A percentile compares a stretch with the other conserved stretches of the same genome.
These are phyloP conservation scores for Metopolophium dirhodum DNA, from an alignment of 1,140 invertebrate genomes.

Conservation along the genomic window DNA sequence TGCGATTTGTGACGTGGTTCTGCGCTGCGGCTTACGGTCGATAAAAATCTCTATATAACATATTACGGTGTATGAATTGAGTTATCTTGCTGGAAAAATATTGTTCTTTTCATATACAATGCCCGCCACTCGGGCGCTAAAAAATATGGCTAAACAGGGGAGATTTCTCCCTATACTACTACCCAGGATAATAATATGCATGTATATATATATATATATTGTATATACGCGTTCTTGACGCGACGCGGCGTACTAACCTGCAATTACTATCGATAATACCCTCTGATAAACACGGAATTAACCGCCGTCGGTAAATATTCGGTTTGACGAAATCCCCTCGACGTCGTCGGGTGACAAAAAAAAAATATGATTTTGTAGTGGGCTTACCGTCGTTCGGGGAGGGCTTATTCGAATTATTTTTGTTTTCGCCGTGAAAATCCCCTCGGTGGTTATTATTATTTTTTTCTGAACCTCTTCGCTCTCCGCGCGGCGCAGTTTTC, in stretches of 20 bases:
- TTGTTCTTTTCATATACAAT: background rate
- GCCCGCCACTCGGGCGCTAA: background rate
- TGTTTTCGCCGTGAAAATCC: constrained; percentile 16
- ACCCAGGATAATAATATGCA: no score
- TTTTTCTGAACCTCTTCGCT: constrained; percentile 23
- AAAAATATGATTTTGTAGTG: constrained; percentile 10
- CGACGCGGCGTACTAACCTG: constrained; percentile 24
- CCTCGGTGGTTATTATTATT: constrained; percentile 27
- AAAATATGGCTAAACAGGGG: background rate
- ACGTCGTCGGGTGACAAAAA: background rate
- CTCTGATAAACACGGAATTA: constrained; percentile 49
- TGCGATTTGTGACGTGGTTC: no score
- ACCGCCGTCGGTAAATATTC: constrained; percentile 16
- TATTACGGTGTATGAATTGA: background rate
- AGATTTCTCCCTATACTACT: background rate
- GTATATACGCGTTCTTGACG: background rate
- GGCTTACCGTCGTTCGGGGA: background rate
- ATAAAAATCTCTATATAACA: background rate
- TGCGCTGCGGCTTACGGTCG: background rate
- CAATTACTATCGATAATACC: constrained; percentile 48
- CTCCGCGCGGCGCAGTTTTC: background rate
- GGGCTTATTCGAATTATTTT: constrained; percentile 48
- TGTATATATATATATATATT: background rate
- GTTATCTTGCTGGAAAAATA: background rate
- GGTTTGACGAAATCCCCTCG: constrained; percentile 31